Base-by-base conservation (phyloP, 2,888 invertebrate genomes). In the Metopia argyrocephala region DNA sequence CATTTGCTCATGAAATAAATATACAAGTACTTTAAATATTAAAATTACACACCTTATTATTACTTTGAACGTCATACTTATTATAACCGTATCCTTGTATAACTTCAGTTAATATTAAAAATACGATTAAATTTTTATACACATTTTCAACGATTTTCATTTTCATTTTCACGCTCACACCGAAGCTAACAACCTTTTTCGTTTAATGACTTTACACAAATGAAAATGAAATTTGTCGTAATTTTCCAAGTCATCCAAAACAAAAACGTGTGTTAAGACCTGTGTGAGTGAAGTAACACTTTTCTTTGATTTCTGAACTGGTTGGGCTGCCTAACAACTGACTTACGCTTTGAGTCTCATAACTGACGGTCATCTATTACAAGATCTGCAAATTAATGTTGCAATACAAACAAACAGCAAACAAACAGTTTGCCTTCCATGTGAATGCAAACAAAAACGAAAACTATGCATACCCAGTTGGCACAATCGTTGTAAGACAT, bases 171-270 rank as follows among this genome's bases (percentile, higher is more conserved):
- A 28, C 0, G 27, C 12, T 12, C 3, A 64, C 61, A 70, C 38
- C 57, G 64, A 64, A 46, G 64, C 46, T 5, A 18, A 65, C 78
- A 82, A 84, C 83, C 78, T 81, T 69, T 75, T 61, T 45, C 65
- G 57, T 73, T 70, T 71, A 82, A 71, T 45, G 68, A 20, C 66
- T 65, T 56, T 15, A 28, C 38, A 45, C 64, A 82, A 85, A 85
- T 84, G 84, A 85, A 84, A 84, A 82, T 73, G 78, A 84, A 83
- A 83, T 83, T 83, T 61, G 61, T 50, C 65, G 52, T 69, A 78
- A 71, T 80, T 82, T 82, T 76, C 78, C 79, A 70, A 78, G 81
- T 76, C 74, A 68, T 61, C 28, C 12, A 3, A 38, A 38, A 38
- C 9, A 38, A 12, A 23, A 76, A 54, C 68, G 71, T 50, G 54